These are phyloP conservation scores for Clarias magur DNA, from an alignment of 2,113 vertebrate species.

Conservation along the genomic window DNA sequence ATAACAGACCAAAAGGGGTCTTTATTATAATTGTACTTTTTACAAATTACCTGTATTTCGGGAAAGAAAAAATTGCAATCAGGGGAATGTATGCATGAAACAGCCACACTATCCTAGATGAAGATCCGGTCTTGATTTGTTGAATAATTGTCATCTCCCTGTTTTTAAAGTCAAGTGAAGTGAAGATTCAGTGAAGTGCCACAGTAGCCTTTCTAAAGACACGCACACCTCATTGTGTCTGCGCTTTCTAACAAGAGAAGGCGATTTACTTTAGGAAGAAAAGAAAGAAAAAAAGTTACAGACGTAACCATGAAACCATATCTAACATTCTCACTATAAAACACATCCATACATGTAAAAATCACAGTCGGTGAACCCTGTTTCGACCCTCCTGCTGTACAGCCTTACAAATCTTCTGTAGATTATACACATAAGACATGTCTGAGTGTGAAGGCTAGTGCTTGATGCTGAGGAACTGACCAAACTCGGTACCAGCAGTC, in stretches of 20 bases:
- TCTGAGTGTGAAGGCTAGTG: neutral
- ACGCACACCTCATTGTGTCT: conserved; percentile 27
- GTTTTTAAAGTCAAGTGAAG: neutral
- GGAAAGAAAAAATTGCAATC: neutral
- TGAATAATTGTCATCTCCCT: conserved; percentile 38
- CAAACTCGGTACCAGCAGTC: conserved; percentile 30
- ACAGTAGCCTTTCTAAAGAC: conserved; percentile 23
- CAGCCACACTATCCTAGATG: neutral
- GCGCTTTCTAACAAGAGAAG: conserved; percentile 29
- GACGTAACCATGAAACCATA: conserved; percentile 16
- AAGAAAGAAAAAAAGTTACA: conserved; percentile 14
- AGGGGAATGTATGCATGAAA: conserved; percentile 25
- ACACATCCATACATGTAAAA: conserved; percentile 37
- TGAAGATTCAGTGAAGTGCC: conserved; percentile 32
- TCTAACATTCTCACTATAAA: conserved; percentile 36
- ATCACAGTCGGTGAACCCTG: conserved; percentile 53
- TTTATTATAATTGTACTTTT: neutral
- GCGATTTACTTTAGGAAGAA: conserved; percentile 3
- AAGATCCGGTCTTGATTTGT: conserved; percentile 3
- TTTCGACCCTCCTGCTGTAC: conserved; percentile 43
- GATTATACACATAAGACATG: neutral
- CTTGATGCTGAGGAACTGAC: neutral
- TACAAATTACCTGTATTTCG: neutral
- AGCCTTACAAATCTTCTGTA: conserved; percentile 7
- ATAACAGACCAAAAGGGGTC: neutral